A percentile compares a stretch with the other conserved stretches of the same genome.
Conservation (phyloP, 2,888 invertebrate genomes). For the Entomobrya multifasciata region DNA sequence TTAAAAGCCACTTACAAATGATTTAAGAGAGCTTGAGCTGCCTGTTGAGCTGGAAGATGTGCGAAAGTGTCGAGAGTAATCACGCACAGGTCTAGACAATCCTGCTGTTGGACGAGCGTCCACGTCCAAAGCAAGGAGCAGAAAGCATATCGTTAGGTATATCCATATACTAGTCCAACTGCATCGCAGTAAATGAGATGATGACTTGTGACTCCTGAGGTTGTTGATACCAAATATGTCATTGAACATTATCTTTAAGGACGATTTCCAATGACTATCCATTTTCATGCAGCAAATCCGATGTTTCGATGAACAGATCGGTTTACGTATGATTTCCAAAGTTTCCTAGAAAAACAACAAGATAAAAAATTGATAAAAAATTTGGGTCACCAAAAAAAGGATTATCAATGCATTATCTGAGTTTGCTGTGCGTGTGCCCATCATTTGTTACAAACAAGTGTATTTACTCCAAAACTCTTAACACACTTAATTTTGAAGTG, state of each 20-base stretch:
- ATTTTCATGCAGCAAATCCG: constrained; percentile 6
- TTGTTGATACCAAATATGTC: constrained; percentile 61
- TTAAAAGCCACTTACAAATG: constrained; percentile 39
- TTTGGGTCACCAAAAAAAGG: too few relatives aligned
- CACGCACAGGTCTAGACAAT: constrained; percentile 31
- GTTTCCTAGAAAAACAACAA: constrained; percentile 49
- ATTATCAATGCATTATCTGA: too few relatives aligned
- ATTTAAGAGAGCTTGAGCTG: constrained; percentile 20
- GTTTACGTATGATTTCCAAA: constrained; percentile 37
- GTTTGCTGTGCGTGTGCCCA: too few relatives aligned
- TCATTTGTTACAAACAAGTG: too few relatives aligned
- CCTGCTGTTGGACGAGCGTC: constrained; percentile 49
- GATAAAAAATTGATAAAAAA: neutral
- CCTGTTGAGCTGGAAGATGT: neutral
- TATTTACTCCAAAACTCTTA: too few relatives aligned
- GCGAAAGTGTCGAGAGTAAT: constrained; percentile 40
- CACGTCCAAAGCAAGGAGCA: constrained; percentile 23
- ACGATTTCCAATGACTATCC: constrained; percentile 31
- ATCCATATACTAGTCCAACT: constrained; percentile 43
- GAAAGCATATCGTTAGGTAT: constrained; percentile 38
- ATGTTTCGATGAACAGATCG: constrained; percentile 2
- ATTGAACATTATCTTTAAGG: constrained; percentile 61
- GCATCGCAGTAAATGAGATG: neutral
- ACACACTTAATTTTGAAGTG: too few relatives aligned
- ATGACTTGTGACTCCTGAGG: constrained; percentile 47